Base-by-base conservation (phyloP, 2,113 vertebrate genomes). In the Pao palembangensis region DNA sequence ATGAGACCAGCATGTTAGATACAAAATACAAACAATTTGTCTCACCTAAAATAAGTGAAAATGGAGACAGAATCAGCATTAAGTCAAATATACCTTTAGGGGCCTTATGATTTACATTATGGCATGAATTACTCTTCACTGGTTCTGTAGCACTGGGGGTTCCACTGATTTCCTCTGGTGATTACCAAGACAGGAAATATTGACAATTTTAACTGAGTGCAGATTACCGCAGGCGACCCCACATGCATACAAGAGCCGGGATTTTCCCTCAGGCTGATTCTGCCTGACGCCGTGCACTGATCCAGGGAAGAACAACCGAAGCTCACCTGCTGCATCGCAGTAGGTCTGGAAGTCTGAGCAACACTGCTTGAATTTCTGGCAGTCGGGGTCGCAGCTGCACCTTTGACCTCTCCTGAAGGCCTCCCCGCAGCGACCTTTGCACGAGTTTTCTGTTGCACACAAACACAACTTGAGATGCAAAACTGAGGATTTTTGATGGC, bases 341-440 rank as follows among this genome's bases (percentile, higher is more conserved):
- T 91, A 68, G 0, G 2, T 1, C 0, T 42, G 15, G 0, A 88
- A 93, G 71, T 99, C 97, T 0, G 90, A 41, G 51, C 97, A 99
- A 69, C 97, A 99, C 64, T 96, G 95, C 19, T 80, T 90, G 1
- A 61, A 98, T 3, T 73, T 76, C 0, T 43, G 10, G 48, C 97
- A 99, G 0, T 93, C 87, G 0, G 69, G 0, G 2, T 99, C 97
- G 13, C 97, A 99, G 82, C 87, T 93, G 3, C 97, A 99, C 52
- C 59, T 64, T 21, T 90, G 87, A 11, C 95, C 95, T 71, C 97
- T 85, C 21, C 84, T 76, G 38, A 95, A 98, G 60, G 18, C 0
- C 72, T 98, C 96, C 1, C 92, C 94, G 83, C 97, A 99, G 8
- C 95, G 93, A 23, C 97, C 97, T 84, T 80, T 89, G 76, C 97